A percentile compares a stretch with the other conserved stretches of the same genome.
phyloP scores from a whole-genome alignment of 2,113 vertebrate species.

The Chionomys nivalis region DNA sequence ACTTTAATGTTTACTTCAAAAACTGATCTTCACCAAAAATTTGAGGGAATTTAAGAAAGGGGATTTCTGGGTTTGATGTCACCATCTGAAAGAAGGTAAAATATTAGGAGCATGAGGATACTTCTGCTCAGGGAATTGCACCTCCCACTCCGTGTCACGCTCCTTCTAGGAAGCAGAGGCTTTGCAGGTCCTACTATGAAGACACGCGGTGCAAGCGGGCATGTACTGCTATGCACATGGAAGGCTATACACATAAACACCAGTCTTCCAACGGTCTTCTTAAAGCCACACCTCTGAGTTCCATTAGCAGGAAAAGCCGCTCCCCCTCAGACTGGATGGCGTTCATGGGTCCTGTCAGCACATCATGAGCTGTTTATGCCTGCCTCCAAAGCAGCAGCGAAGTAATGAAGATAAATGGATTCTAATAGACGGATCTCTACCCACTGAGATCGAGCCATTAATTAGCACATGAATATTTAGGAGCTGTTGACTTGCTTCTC shows the following conservation, averaged over 20 bases:
- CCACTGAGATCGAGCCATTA: constrained; percentile 44
- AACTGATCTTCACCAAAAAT: constrained; percentile 1
- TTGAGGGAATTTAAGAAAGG: not conserved
- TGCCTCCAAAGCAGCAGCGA: not conserved
- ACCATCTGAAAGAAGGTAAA: not conserved
- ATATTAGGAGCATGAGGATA: not conserved
- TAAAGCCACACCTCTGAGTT: not conserved
- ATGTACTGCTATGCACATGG: not conserved
- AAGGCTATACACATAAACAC: not conserved
- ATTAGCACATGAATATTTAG: constrained; percentile 71
- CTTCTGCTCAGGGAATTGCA: not conserved
- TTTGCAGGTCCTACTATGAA: not conserved
- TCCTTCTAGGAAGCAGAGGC: not conserved
- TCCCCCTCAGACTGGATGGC: constrained; percentile 23
- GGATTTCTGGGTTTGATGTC: not conserved
- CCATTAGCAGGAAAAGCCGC: not conserved
- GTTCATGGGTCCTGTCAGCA: constrained; percentile 55
- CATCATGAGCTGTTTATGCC: constrained; percentile 44
- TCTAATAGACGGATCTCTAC: constrained; percentile 57
- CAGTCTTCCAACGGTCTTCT: not conserved
- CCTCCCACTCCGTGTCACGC: not conserved
- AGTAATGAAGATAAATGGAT: constrained; percentile 70
- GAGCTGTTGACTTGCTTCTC: constrained; percentile 53
- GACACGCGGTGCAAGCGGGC: not conserved
- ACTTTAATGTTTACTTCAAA: not conserved